Conservation (phyloP, 1,140 invertebrate genomes). For the Drosophila pandora region DNA sequence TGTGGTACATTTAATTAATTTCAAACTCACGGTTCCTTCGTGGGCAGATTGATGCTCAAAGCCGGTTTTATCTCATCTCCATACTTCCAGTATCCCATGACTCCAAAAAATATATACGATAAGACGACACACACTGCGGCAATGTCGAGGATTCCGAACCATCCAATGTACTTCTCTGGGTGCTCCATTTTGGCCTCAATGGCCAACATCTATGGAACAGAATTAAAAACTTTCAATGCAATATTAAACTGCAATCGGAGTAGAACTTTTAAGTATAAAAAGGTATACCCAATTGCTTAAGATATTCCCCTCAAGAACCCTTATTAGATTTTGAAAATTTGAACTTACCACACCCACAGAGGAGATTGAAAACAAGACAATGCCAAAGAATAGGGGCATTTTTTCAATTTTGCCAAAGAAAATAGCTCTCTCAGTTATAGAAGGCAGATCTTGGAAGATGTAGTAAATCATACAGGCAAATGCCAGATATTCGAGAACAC, state of each 20-base stretch:
- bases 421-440: constrained; percentile 1
- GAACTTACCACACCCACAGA: constrained; percentile 54
- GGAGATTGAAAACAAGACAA: constrained; percentile 35
- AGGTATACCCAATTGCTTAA: too few species aligned
- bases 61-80: constrained; percentile 13
- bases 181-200: constrained; percentile 44
- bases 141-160: constrained; percentile 23
- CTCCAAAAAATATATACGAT: constrained; percentile 26
- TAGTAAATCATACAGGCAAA: constrained; percentile 39
- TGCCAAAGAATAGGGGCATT: constrained; percentile 25
- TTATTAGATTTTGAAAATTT: not conserved
- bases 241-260: too few species aligned
- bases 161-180: constrained; percentile 32
- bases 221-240: too few species aligned
- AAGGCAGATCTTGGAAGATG: constrained; percentile 22
- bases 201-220: constrained; percentile 36
- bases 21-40: constrained; percentile 28
- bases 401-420: not conserved
- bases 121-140: constrained; percentile 4
- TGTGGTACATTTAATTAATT: too few species aligned
- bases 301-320: not conserved
- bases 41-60: constrained; percentile 34
- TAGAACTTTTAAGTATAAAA: too few species aligned
- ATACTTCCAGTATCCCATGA: constrained; percentile 55
- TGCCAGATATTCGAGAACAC: constrained; percentile 8